Evolutionary conservation across 1,140 invertebrate species (phyloP).

Genomic region (Epicauta chinensis): DNA sequence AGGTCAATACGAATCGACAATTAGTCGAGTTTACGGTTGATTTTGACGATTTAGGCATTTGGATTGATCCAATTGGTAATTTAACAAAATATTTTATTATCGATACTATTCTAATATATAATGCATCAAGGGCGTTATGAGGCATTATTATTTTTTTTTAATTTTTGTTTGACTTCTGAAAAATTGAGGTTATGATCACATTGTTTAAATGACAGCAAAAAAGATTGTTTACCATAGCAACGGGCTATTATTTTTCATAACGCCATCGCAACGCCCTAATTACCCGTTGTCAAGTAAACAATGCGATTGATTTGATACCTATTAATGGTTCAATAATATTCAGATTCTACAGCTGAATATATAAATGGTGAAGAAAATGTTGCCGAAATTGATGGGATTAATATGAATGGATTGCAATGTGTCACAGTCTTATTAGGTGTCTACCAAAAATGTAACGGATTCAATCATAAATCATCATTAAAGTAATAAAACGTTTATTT

Average conservation of each 20-base stretch:
- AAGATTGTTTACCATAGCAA: too few relatives aligned
- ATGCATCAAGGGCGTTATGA: too few relatives aligned
- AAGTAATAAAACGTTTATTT: too few relatives aligned
- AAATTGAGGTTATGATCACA: too few relatives aligned
- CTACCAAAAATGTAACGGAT: conserved; percentile 69
- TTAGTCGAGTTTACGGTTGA: conserved; percentile 44
- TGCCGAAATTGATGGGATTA: conserved; percentile 42
- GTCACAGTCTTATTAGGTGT: conserved; percentile 88
- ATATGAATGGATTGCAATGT: conserved; percentile 69
- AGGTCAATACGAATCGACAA: conserved; percentile 43
- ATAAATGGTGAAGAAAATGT: conserved; percentile 62
- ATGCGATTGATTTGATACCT: background rate
- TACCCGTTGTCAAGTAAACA: too few relatives aligned
- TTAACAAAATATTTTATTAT: too few relatives aligned
- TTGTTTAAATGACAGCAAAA: too few relatives aligned
- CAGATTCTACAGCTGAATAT: conserved; percentile 90
- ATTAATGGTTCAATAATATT: conserved; percentile 30
- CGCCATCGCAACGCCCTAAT: too few relatives aligned
- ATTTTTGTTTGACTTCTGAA: too few relatives aligned
- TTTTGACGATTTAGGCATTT: conserved; percentile 65
- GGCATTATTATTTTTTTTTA: too few relatives aligned
- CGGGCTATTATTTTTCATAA: too few relatives aligned
- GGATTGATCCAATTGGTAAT: conserved; percentile 93
- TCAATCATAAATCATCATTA: conserved; percentile 44
- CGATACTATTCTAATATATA: too few relatives aligned